Base-by-base conservation (phyloP, 2,113 vertebrate genomes). In the Egretta garzetta region DNA sequence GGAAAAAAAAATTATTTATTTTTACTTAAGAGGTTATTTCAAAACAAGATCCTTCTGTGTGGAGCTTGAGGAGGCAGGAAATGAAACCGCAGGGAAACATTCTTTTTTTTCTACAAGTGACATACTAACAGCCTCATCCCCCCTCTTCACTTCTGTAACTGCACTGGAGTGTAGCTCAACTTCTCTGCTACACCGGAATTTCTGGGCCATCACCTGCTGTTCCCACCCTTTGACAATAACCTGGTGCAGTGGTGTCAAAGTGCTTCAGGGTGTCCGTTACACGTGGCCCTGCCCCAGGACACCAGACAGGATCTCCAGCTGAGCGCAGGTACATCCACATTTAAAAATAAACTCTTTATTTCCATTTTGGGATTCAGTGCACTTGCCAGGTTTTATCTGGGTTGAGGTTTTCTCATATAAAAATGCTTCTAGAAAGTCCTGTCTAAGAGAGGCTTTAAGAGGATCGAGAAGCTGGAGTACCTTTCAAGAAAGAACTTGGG, bases 51-150 rank as follows among this genome's bases (percentile, higher is more conserved):
- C 2, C 32, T 3, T 55, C 20, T 60, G 14, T 30, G 33, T 41
- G 53, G n/a, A 62, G 14, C n/a, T 49, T 60, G 43, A 64, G n/a
- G 30, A 10, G 50, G 20, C 3, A 16, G 43, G 37, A 66, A 75
- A 68, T 43, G 2, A 70, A 88, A 33, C 15, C 22, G 23, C 35
- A 83, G 17, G 12, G 18, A 62, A 80, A 55, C 43, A 13, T 52
- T 28, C 19, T 52, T 56, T 39, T 33, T 79, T 83, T 90, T 79
- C 37, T 37, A 24, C 19, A 50, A 47, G 22, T 35, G 33, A 30
- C 14, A 14, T 33, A 37, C 21, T 39, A 63, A 56, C 2, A 52
- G 33, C 22, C 4, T 8, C 0, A 0, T 19, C 19, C 2, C 4
- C 2, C 22, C 2, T 4, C 14, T 58, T 68, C 55, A 49, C 18